Base-by-base conservation (phyloP, 2,888 invertebrate species). In the Stenolophus ochropezus region DNA sequence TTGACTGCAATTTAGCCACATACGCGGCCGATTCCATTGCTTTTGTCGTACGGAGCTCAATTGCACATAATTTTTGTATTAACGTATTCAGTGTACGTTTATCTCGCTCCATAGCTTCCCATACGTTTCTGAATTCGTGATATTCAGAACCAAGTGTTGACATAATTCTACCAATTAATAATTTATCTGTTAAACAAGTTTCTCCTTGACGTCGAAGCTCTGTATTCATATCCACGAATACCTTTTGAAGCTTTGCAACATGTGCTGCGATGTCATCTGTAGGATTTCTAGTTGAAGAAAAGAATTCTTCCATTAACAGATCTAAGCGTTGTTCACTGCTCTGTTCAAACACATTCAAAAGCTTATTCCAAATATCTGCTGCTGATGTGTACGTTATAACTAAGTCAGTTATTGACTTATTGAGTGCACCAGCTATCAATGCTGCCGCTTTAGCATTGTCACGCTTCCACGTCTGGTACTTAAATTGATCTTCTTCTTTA, bases 211-310 rank as follows among this genome's bases (percentile, higher is more conserved):
- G 20, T 1, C 51, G 51, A 20, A 74, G 51, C n/a, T 74, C 74
- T 0, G 23, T 53, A 23, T 74, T 74, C 27, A 74, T 53, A 14
- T 74, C 53, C 4, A 14, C 14, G n/a, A 74, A 58, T 11, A 74
- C 4, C 42, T 33, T 81, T 47, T 83, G 75, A 6, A 83, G 51
- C 23, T 75, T 83, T 4, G 80, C 75, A 14, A 73, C 51, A 51
- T 81, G 75, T 11, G 81, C 58, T 6, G 82, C 83, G 8, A 83
- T 83, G 74, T 84, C 83, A 65, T 83, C 83, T 27, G 14, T 51
- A 3, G 79, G 8, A 51, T 11, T 18, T 18, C 20, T 47, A n/a
- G 2, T n/a, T 1, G 2, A 23, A 2, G 21, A 25, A 56, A 81
- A 84, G 51, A 85, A 84, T 73, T 83, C 33, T 51, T 47, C 16